phyloP scores from a whole-genome alignment of 2,888 invertebrate species.

The Leptothorax acervorum region DNA sequence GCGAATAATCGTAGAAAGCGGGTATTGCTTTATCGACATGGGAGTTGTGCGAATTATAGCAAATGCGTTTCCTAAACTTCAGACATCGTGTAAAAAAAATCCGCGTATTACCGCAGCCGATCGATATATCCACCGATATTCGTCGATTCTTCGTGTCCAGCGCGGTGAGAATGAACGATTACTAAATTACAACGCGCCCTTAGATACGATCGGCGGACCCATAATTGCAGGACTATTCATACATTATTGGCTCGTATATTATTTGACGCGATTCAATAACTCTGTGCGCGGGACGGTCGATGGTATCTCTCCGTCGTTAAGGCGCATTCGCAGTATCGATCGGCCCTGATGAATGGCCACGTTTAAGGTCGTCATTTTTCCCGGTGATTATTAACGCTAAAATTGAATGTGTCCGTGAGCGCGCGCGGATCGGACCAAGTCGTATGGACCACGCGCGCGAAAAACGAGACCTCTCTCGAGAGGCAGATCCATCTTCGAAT shows the following conservation, averaged over 20 bases:
- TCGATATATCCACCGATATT: constrained; percentile 30
- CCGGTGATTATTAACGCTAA: constrained; percentile 80
- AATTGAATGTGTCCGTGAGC: constrained; percentile 78
- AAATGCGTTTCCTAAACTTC: constrained; percentile 4
- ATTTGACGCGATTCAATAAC: constrained; percentile 84
- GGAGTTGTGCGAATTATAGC: not conserved
- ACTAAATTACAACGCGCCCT: constrained; percentile 75
- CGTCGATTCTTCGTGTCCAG: constrained; percentile 33
- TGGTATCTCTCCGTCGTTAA: constrained; percentile 81
- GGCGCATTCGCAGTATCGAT: constrained; percentile 81
- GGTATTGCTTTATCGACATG: constrained; percentile 1
- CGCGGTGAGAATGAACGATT: constrained; percentile 73
- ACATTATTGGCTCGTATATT: constrained; percentile 84
- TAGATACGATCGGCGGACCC: constrained; percentile 78
- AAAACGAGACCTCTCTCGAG: constrained; percentile 55
- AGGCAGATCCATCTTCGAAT: constrained; percentile 67
- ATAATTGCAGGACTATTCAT: constrained; percentile 83
- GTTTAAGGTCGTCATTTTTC: constrained; percentile 78
- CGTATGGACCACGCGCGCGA: constrained; percentile 62
- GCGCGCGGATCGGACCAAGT: constrained; percentile 23
- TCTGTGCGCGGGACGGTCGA: constrained; percentile 74
- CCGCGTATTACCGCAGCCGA: not conserved
- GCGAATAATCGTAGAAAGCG: constrained; percentile 21
- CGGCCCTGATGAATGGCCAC: constrained; percentile 80
- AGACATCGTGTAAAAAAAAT: not conserved